Conservation (phyloP, 35 echinoderm and acorn worm genomes). For the Acanthaster planci region DNA sequence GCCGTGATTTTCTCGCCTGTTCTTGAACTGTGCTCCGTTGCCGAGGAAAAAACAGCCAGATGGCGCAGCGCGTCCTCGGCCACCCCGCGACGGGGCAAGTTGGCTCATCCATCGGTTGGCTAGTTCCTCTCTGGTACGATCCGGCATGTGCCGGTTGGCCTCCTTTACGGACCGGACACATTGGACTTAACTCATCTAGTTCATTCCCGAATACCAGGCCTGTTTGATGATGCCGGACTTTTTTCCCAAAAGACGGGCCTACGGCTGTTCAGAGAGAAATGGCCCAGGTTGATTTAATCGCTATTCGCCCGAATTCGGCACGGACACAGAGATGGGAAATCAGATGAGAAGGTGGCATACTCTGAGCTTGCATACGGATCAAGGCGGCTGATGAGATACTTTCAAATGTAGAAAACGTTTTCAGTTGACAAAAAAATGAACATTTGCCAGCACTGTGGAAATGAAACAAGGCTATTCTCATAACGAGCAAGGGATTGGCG, state of each 20-base stretch:
- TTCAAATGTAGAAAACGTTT: no score
- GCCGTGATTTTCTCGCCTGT: not conserved
- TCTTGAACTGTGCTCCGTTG: not conserved
- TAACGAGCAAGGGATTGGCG: no score
- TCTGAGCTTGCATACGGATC: no score
- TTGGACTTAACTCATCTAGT: constrained; percentile 22
- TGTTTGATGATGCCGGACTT: not conserved
- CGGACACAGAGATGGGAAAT: not conserved
- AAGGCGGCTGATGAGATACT: no score
- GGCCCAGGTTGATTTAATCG: not conserved
- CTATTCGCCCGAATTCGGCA: not conserved
- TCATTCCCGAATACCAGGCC: not conserved
- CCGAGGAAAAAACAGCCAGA: constrained; percentile 6
- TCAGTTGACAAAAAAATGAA: no score
- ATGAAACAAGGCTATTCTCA: no score
- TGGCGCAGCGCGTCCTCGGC: not conserved
- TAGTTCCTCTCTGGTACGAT: not conserved
- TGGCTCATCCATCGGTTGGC: not conserved
- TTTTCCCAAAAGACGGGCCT: not conserved
- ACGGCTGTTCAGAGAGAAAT: not conserved
- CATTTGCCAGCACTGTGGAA: no score
- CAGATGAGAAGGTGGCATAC: not conserved
- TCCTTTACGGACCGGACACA: constrained; percentile 18
- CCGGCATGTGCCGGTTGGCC: constrained; percentile 23
- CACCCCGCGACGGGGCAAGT: not conserved